Evolutionary conservation across 2,797 vertebrate genomes (phyloP).

Genomic region (Vireo griseus): DNA sequence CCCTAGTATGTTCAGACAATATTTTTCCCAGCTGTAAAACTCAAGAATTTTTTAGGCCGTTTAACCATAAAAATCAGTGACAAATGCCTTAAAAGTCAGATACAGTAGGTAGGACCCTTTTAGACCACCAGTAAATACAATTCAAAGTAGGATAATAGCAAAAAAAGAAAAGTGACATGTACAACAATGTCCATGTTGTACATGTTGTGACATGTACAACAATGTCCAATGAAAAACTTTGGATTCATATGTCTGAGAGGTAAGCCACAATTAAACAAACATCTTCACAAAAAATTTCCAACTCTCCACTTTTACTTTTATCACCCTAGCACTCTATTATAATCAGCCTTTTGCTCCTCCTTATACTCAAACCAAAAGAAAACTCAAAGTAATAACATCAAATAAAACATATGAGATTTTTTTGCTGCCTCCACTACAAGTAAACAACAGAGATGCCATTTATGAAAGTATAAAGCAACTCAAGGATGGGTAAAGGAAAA

Average conservation of each 20-base stretch:
- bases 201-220: neutral
- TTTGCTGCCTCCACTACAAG: conserved; percentile 14
- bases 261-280: neutral
- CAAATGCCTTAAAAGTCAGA: neutral
- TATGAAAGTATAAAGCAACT: conserved; percentile 47
- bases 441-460: conserved; percentile 46
- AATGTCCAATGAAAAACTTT: neutral
- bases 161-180: neutral
- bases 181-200: no score
- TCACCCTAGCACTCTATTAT: neutral
- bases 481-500: conserved; percentile 46
- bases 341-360: neutral
- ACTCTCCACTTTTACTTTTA: conserved; percentile 3
- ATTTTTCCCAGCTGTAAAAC: neutral
- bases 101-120: neutral
- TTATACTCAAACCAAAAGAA: neutral
- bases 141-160: neutral
- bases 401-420: neutral
- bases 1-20: neutral
- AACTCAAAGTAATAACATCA: conserved; percentile 18
- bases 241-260: neutral
- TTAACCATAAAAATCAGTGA: neutral
- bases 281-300: neutral
- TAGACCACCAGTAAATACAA: neutral
- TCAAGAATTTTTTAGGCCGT: neutral